Base-by-base conservation (phyloP, 2,888 invertebrate genomes). In the Drosophila fungiperda region DNA sequence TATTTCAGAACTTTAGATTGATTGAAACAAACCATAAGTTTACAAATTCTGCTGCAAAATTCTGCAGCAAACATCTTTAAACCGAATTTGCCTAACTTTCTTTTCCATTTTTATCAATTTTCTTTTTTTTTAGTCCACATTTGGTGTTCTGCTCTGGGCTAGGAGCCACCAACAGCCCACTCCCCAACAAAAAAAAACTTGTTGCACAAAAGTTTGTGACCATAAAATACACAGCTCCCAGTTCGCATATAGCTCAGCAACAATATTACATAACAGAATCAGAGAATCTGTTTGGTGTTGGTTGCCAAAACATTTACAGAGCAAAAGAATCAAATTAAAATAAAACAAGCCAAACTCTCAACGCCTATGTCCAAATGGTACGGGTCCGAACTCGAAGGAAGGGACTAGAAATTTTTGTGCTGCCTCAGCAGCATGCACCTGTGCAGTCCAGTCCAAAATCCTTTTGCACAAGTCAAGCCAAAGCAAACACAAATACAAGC, bases 401-500 rank as follows among this genome's bases (percentile, higher is more conserved):
- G 65, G 65, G 45, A 50, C 68, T n/a, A 57, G 32, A 40, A 26
- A 55, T 54, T 87, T 87, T 85, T 17, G 3, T 85, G 85, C 80
- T 80, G 74, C 26, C 45, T 85, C 90, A 89, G 85, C 85, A 78
- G 42, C 72, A 82, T 89, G 90, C 85, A 86, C 85, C 90, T 86
- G 90, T 89, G 86, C 90, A 85, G 77, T 73, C 76, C 86, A 75
- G 69, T 68, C 68, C 72, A 67, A 74, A 87, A 85, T 90, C 90
- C 86, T 90, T 90, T 45, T 83, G 60, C 82, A 83, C 73, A 76
- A 77, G 87, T 75, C 84, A 81, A 81, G 68, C 80, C 73, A 78
- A 77, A 77, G 77, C 65, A 78, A 78, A 83, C 87, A 84, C 84
- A 70, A 68, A 80, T 67, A 68, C 69, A 48, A n/a, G n/a, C 29